Evolutionary conservation across 2,113 vertebrate genomes (phyloP).

Genomic region (Struthidea cinerea): DNA sequence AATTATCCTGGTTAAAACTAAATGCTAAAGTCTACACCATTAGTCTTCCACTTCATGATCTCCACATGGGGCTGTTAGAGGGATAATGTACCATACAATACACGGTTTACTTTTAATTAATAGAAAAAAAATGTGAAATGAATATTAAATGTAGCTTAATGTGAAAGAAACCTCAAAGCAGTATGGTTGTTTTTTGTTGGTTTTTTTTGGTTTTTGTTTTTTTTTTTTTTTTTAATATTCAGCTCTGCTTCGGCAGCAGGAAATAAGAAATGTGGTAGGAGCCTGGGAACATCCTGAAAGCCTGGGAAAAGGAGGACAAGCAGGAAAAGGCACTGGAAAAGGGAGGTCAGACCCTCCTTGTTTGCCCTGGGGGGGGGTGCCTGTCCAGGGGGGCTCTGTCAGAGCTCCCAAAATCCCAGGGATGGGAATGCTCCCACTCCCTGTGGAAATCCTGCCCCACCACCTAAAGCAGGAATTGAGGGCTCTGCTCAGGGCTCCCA

Average conservation of each 20-base stretch:
- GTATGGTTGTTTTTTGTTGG: constrained; percentile 47
- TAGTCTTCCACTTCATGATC: constrained; percentile 99
- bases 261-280: constrained; percentile 42
- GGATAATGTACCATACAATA: constrained; percentile 99
- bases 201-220: not conserved
- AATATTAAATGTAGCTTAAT: constrained; percentile 98
- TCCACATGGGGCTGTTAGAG: constrained; percentile 99
- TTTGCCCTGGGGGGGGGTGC: not conserved
- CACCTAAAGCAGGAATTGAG: not conserved
- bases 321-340: not conserved
- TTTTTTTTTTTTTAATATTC: constrained; percentile 61
- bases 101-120: constrained; percentile 99
- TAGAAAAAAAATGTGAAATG: constrained; percentile 93
- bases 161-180: constrained; percentile 82
- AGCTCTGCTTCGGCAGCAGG: constrained; percentile 63
- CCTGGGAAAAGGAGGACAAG: not conserved
- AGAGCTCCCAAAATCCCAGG: not conserved
- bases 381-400: not conserved
- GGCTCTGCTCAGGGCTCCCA: not conserved
- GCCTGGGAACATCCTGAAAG: not conserved
- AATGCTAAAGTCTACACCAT: constrained; percentile 99
- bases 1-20: constrained; percentile 92
- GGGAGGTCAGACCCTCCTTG: not conserved
- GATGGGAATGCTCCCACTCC: not conserved
- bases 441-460: not conserved